These are phyloP conservation scores for Heteromormyrus szaboi DNA, from an alignment of 2,797 vertebrate genomes.

Conservation along the genomic window DNA sequence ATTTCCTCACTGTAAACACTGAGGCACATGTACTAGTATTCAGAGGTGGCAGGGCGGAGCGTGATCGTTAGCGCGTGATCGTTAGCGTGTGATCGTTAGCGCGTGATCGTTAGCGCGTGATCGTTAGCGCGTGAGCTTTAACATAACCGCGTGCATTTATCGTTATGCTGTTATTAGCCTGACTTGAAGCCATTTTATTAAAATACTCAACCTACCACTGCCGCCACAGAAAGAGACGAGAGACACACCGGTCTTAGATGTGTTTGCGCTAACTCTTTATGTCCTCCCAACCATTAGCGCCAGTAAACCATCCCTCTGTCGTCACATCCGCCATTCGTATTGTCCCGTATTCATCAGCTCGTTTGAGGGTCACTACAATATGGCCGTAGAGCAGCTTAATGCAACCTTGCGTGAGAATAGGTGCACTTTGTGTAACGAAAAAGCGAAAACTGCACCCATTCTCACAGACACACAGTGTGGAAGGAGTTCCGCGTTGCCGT, in stretches of 20 bases:
- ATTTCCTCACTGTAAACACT: constrained; percentile 19
- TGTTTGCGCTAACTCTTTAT: not conserved
- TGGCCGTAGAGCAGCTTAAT: not conserved
- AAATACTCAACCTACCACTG: not conserved
- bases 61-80: not conserved
- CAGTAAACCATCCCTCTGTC: not conserved
- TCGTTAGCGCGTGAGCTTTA: not conserved
- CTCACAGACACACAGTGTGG: not conserved
- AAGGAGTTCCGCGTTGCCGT: not conserved
- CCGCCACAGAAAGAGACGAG: not conserved
- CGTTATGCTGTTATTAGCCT: not conserved
- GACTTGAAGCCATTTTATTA: not conserved
- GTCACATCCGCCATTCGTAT: not conserved
- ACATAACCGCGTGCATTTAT: not conserved
- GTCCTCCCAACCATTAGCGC: not conserved
- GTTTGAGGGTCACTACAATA: not conserved
- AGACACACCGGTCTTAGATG: not conserved
- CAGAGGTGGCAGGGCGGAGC: not conserved
- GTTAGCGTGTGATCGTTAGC: no score
- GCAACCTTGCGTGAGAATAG: not conserved
- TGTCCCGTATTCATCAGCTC: not conserved
- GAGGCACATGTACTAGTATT: not conserved
- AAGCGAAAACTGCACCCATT: not conserved
- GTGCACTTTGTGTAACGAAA: not conserved
- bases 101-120: not conserved